Conservation (phyloP, 2,888 invertebrate genomes). For the Leistus spinibarbis region DNA sequence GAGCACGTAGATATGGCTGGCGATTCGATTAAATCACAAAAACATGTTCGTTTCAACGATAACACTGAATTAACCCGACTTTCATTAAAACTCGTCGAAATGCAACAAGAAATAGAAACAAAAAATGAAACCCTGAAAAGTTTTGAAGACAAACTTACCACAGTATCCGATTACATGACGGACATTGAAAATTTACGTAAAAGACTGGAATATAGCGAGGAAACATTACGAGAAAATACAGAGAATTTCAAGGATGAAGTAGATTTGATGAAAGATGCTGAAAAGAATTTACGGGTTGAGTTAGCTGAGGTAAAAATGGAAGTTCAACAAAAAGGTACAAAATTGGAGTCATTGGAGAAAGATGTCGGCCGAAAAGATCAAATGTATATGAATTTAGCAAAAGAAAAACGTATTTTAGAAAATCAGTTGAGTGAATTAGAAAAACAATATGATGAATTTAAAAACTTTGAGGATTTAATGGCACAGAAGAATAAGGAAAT, state of each 20-base stretch:
- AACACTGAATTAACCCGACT: slow-evolving; percentile 59
- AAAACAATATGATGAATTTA: slow-evolving; percentile 59
- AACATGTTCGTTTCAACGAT: slow-evolving; percentile 61
- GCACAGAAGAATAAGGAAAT: slow-evolving; percentile 62
- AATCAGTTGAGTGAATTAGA: slow-evolving; percentile 60
- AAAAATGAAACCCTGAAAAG: slow-evolving; percentile 65
- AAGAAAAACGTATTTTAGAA: slow-evolving; percentile 64
- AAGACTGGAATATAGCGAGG: slow-evolving; percentile 63
- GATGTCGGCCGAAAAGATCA: slow-evolving; percentile 64
- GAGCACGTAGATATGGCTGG: slow-evolving; percentile 38
- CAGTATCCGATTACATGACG: slow-evolving; percentile 52
- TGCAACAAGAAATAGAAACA: slow-evolving; percentile 64
- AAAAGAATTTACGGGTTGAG: slow-evolving; percentile 61
- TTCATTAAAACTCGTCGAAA: slow-evolving; percentile 64
- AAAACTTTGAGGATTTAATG: slow-evolving; percentile 62
- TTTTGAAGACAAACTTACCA: slow-evolving; percentile 64
- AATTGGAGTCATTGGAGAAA: slow-evolving; percentile 62
- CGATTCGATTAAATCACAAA: slow-evolving; percentile 44
- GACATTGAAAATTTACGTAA: slow-evolving; percentile 64
- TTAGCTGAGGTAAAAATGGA: slow-evolving; percentile 64
- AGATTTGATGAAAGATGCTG: slow-evolving; percentile 60
- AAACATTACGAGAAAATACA: slow-evolving; percentile 60
- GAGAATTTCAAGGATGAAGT: slow-evolving; percentile 60
- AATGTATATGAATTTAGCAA: slow-evolving; percentile 63
- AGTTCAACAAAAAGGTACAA: slow-evolving; percentile 61